These are phyloP conservation scores for Dipodomys spectabilis DNA, from an alignment of 2,113 vertebrate genomes.

Conservation along the genomic window DNA sequence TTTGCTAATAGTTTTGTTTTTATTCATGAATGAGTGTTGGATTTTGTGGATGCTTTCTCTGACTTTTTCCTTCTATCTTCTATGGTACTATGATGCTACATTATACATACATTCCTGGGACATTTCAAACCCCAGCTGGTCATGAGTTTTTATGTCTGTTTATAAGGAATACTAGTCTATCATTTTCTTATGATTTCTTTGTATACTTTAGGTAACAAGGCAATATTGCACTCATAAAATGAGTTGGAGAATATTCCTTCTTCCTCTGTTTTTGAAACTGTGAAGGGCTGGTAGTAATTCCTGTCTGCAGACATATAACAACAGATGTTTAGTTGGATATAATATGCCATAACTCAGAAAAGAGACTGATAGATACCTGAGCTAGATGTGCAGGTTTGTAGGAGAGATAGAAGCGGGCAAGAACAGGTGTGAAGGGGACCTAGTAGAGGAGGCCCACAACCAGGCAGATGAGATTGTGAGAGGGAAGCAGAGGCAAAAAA, in stretches of 20 bases:
- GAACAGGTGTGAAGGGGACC: background rate
- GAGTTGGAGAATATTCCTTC: background rate
- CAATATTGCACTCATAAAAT: background rate
- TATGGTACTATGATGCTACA: background rate
- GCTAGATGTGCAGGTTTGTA: background rate
- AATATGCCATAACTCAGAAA: background rate
- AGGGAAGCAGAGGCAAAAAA: too few relatives aligned
- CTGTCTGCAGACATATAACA: constrained; percentile 4
- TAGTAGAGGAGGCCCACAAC: background rate
- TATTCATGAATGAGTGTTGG: too few relatives aligned
- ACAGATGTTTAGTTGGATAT: background rate
- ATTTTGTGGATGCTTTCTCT: too few relatives aligned
- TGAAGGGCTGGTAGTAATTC: constrained; percentile 20
- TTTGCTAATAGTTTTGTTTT: too few relatives aligned
- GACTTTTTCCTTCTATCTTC: too few relatives aligned
- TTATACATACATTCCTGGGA: background rate
- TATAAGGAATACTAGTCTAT: background rate
- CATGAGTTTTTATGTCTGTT: background rate
- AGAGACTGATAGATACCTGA: background rate
- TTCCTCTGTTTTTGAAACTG: background rate
- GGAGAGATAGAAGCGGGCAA: background rate
- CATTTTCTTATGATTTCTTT: background rate
- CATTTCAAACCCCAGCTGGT: background rate
- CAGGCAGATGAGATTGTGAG: background rate
- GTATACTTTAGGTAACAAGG: background rate